Conservation (phyloP, 2,888 invertebrate species). For the Sphinx pinastri region DNA sequence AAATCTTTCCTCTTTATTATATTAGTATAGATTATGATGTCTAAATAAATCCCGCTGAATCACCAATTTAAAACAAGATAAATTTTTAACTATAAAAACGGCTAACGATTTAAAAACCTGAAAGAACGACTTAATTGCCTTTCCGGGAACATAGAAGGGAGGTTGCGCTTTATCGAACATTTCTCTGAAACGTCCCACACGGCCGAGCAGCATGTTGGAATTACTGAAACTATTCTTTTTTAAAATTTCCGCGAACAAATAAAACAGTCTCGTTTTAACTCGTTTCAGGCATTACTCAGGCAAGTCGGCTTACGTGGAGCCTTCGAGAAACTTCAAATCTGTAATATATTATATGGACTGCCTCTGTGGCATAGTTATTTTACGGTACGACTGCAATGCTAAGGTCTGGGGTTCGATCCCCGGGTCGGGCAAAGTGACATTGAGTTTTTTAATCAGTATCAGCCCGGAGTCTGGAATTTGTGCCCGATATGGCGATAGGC, state of each 20-base stretch:
- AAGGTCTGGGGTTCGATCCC: too few relatives aligned
- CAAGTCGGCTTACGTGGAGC: slow-evolving; percentile 42
- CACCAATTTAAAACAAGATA: not conserved
- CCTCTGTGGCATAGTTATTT: too few relatives aligned
- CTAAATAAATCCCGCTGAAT: not conserved
- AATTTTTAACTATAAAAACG: not conserved
- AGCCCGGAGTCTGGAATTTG: too few relatives aligned
- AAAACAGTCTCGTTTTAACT: slow-evolving; percentile 41
- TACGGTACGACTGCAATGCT: too few relatives aligned
- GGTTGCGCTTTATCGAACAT: slow-evolving; percentile 31
- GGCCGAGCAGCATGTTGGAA: slow-evolving; percentile 23
- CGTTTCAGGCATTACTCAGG: slow-evolving; percentile 57
- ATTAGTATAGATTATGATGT: too few relatives aligned
- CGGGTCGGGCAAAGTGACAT: too few relatives aligned
- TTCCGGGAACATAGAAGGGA: slow-evolving; percentile 21
- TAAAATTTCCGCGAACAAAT: slow-evolving; percentile 44
- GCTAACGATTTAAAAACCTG: slow-evolving; percentile 13
- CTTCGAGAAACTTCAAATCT: slow-evolving; percentile 28
- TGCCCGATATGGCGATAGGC: too few relatives aligned
- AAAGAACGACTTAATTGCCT: slow-evolving; percentile 14
- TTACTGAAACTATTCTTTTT: slow-evolving; percentile 32
- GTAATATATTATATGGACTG: not conserved
- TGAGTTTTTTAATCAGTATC: too few relatives aligned
- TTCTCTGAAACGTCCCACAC: slow-evolving; percentile 35
- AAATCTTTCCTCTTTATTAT: too few relatives aligned